A percentile compares a stretch with the other conserved stretches of the same genome.
These are phyloP conservation scores for Coelinius sp. DNA, from an alignment of 2,888 invertebrate species.

Conservation along the genomic window DNA sequence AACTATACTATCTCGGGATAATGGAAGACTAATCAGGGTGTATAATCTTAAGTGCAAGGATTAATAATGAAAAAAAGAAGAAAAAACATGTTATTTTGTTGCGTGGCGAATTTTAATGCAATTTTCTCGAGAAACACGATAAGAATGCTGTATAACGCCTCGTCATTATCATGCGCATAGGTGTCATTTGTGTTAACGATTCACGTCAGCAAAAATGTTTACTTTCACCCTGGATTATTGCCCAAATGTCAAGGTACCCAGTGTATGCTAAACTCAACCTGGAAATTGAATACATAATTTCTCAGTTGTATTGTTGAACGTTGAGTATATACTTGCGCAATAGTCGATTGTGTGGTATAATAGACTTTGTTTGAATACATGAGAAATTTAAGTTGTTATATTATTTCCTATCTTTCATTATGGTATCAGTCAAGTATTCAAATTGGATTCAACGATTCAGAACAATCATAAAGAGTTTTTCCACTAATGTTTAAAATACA, in stretches of 20 bases:
- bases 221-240: slow-evolving; percentile 56
- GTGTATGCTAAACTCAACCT: slow-evolving; percentile 31
- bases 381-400: background rate
- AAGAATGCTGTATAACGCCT: slow-evolving; percentile 3
- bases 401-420: background rate
- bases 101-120: too few species aligned
- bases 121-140: background rate
- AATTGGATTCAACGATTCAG: slow-evolving; percentile 14
- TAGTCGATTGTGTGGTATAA: slow-evolving; percentile 36
- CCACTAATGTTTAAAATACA: slow-evolving; percentile 7
- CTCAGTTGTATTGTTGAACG: slow-evolving; percentile 24
- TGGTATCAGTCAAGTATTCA: background rate
- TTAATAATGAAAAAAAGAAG: background rate
- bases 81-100: too few species aligned
- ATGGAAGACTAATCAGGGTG: background rate
- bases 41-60: background rate
- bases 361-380: background rate
- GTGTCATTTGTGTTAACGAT: slow-evolving; percentile 36
- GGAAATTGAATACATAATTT: slow-evolving; percentile 14
- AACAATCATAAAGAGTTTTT: slow-evolving; percentile 21
- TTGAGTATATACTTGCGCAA: slow-evolving; percentile 37
- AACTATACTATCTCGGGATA: background rate
- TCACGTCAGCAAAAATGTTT: slow-evolving; percentile 28
- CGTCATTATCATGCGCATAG: slow-evolving; percentile 16
- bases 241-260: slow-evolving; percentile 55